A percentile compares a stretch with the other conserved stretches of the same genome.
phyloP scores from a whole-genome alignment of 1,140 invertebrate genomes.

The Reticulitermes speratus region DNA sequence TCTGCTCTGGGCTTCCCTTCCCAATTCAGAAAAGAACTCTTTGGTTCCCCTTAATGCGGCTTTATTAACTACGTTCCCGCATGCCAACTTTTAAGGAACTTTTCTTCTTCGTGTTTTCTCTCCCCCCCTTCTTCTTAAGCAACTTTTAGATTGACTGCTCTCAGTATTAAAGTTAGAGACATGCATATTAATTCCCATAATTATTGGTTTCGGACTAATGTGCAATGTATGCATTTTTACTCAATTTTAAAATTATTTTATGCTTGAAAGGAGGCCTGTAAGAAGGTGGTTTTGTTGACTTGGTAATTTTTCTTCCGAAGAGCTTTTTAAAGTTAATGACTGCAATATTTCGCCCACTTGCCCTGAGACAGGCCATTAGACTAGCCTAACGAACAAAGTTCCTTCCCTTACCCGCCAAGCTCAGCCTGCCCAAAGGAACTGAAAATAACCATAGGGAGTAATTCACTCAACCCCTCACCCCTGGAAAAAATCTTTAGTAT shows the following conservation, averaged over 20 bases:
- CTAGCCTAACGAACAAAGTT: slow-evolving; percentile 25
- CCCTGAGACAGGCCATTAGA: slow-evolving; percentile 42
- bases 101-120: slow-evolving; percentile 21
- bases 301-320: slow-evolving; percentile 42
- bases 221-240: slow-evolving; percentile 44
- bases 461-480: background rate
- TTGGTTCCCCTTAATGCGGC: slow-evolving; percentile 36
- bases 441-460: background rate
- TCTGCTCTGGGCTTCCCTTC: background rate
- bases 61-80: slow-evolving; percentile 37
- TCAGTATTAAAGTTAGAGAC: slow-evolving; percentile 36
- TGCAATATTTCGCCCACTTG: slow-evolving; percentile 41
- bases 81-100: slow-evolving; percentile 34
- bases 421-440: background rate
- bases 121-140: slow-evolving; percentile 27
- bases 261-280: slow-evolving; percentile 31
- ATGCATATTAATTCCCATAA: slow-evolving; percentile 45
- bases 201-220: slow-evolving; percentile 41
- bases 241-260: slow-evolving; percentile 41
- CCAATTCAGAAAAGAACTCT: slow-evolving; percentile 35
- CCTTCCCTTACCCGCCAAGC: background rate
- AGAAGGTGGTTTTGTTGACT: slow-evolving; percentile 41
- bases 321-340: slow-evolving; percentile 41
- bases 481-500: background rate
- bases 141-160: slow-evolving; percentile 37